Percentiles rank a stretch among this genome's conserved stretches.
phyloP scores from a whole-genome alignment of 2,888 invertebrate species.

The Macaria liturata region DNA sequence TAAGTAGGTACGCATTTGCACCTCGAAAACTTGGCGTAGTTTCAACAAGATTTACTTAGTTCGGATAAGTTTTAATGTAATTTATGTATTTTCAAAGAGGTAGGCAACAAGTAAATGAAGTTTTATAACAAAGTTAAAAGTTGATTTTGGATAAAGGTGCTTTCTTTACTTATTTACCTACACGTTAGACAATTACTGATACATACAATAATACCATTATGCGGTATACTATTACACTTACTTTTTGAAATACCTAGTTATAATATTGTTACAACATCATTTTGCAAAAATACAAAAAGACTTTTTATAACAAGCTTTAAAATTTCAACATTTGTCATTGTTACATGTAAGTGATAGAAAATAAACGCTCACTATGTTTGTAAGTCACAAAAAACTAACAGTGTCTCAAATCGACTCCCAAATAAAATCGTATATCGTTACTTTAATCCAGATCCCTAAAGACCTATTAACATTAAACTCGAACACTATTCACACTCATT shows the following conservation, averaged over 20 bases:
- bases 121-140: slow-evolving; percentile 19
- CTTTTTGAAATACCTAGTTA: no score
- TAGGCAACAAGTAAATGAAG: slow-evolving; percentile 30
- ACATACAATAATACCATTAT: no score
- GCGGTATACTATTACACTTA: no score
- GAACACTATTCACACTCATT: slow-evolving; percentile 28
- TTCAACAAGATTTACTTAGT: slow-evolving; percentile 13
- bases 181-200: no score
- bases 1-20: slow-evolving; percentile 2
- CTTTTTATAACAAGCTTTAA: no score
- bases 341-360: no score
- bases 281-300: no score
- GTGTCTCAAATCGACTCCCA: not conserved
- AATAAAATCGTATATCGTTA: not conserved
- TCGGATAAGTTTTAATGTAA: slow-evolving; percentile 40
- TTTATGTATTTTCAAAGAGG: slow-evolving; percentile 34
- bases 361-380: no score
- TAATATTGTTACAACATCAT: no score
- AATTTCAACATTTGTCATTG: no score
- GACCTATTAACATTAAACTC: slow-evolving; percentile 32
- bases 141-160: not conserved
- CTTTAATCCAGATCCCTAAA: slow-evolving; percentile 3
- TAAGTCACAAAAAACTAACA: no score
- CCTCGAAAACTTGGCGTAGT: slow-evolving; percentile 6
- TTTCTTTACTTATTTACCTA: no score